Percentiles rank a stretch among this genome's conserved stretches.
Conservation (phyloP, 1,140 invertebrate genomes). For the Stenopsyche tienmushanensis region DNA sequence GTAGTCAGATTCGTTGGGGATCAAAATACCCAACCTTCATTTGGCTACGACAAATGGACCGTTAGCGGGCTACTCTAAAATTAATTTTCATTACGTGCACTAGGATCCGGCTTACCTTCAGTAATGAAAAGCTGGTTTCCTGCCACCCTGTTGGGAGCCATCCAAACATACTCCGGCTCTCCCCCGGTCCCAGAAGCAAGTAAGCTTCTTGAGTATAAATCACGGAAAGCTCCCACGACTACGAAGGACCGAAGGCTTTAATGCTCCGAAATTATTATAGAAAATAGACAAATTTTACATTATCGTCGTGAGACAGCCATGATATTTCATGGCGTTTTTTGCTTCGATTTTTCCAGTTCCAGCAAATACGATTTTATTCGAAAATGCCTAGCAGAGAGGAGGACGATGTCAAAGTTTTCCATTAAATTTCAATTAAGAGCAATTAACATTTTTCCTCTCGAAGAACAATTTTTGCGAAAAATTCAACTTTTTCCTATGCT, state of each 20-base stretch:
- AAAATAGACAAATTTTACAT: neutral
- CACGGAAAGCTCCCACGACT: constrained; percentile 11
- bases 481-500: too few relatives aligned
- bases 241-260: neutral
- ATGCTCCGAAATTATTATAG: neutral
- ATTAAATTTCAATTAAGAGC: too few relatives aligned
- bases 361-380: too few relatives aligned
- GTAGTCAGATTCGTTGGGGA: too few relatives aligned
- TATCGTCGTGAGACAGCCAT: neutral
- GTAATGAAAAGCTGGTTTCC: constrained; percentile 22
- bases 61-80: constrained; percentile 27
- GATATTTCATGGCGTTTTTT: too few relatives aligned
- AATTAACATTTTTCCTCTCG: too few relatives aligned
- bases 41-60: constrained; percentile 33
- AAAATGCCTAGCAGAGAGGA: too few relatives aligned
- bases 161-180: constrained; percentile 1
- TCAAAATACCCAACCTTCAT: too few relatives aligned
- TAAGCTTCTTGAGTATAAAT: constrained; percentile 34
- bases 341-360: too few relatives aligned
- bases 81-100: constrained; percentile 40
- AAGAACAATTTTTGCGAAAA: too few relatives aligned
- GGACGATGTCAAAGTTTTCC: too few relatives aligned
- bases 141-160: constrained; percentile 1
- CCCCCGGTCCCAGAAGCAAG: neutral
- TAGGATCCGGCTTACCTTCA: constrained; percentile 15